phyloP scores from a whole-genome alignment of 1,140 invertebrate genomes.

The Brachionus asplanchnoidis region DNA sequence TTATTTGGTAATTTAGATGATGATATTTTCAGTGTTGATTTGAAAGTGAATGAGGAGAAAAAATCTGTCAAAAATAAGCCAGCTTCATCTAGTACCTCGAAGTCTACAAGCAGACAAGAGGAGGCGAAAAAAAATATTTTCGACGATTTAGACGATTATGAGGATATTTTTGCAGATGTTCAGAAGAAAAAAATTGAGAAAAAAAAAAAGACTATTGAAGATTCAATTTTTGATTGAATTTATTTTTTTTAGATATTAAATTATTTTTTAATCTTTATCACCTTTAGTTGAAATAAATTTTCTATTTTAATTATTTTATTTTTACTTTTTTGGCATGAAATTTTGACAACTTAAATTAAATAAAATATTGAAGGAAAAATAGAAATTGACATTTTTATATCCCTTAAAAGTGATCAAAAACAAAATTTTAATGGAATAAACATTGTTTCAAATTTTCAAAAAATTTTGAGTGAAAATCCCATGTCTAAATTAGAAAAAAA shows the following conservation, averaged over 20 bases:
- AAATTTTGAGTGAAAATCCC: too few species aligned
- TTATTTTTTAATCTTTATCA: not conserved
- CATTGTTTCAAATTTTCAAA: too few species aligned
- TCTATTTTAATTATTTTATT: too few species aligned
- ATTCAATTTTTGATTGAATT: not conserved
- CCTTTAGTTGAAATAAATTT: not conserved
- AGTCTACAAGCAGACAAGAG: not conserved
- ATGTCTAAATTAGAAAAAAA: too few species aligned
- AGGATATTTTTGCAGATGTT: not conserved
- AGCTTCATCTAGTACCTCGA: not conserved
- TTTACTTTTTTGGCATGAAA: too few species aligned
- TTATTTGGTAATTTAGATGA: slow-evolving; percentile 12
- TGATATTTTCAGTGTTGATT: not conserved
- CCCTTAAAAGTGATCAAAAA: too few species aligned
- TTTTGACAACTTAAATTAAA: too few species aligned
- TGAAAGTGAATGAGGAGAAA: not conserved
- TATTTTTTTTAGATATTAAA: not conserved
- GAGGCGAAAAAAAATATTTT: not conserved
- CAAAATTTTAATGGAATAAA: too few species aligned
- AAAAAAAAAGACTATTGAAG: not conserved
- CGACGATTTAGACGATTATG: slow-evolving; percentile 8
- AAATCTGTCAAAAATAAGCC: not conserved
- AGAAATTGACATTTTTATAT: too few species aligned
- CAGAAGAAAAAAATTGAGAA: not conserved
- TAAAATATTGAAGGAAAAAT: too few species aligned